These are phyloP conservation scores for Syngnathus acus DNA, from an alignment of 2,797 vertebrate genomes.

Conservation along the genomic window DNA sequence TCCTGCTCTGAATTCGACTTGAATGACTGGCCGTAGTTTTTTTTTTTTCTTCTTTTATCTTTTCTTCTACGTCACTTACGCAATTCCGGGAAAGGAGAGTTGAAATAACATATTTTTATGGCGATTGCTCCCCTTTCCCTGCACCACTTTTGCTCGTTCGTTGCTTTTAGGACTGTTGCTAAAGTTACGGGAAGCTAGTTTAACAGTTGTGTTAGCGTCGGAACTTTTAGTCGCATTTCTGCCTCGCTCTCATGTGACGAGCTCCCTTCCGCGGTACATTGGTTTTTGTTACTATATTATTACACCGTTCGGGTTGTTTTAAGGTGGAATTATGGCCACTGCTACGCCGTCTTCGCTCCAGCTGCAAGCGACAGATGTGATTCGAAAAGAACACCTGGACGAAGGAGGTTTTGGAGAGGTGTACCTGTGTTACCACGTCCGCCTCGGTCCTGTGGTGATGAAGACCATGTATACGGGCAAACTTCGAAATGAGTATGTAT, in stretches of 20 bases:
- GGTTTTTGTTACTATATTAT: background rate
- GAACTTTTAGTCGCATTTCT: background rate
- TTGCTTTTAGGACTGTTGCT: background rate
- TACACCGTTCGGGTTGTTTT: background rate
- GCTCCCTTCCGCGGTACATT: background rate
- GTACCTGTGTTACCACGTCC: conserved; percentile 81
- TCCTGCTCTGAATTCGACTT: conserved; percentile 28
- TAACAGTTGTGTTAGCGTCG: background rate
- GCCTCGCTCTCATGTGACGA: background rate
- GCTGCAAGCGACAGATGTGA: conserved; percentile 80
- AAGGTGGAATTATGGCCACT: conserved; percentile 64
- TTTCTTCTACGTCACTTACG: conserved; percentile 25
- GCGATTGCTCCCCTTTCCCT: background rate
- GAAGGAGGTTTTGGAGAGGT: conserved; percentile 88
- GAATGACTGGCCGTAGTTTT: conserved; percentile 41
- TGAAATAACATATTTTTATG: background rate
- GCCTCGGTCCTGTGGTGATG: conserved; percentile 80
- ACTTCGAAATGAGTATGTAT: conserved; percentile 71
- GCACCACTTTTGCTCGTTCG: background rate
- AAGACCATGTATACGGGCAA: conserved; percentile 89
- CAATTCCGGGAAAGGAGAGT: conserved; percentile 16
- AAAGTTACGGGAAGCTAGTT: background rate
- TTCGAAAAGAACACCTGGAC: conserved; percentile 69
- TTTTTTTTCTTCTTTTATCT: background rate
- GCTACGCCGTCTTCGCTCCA: conserved; percentile 56